Base-by-base conservation (phyloP, 2,888 invertebrate species). In the Tyria jacobaeae region DNA sequence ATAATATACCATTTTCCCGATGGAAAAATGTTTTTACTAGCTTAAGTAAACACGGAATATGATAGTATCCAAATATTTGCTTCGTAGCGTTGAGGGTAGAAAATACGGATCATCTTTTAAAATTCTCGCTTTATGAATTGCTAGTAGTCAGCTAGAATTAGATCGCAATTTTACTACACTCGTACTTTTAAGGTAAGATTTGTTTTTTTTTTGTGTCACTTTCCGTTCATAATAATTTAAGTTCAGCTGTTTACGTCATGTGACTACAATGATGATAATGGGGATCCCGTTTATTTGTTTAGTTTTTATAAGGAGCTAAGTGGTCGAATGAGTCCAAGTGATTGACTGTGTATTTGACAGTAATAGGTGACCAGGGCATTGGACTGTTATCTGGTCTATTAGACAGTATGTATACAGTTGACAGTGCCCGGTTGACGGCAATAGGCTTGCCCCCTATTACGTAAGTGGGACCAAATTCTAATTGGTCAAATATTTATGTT, bases 311-410 rank as follows among this genome's bases (percentile, higher is more conserved):
- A 9, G 14, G 37, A 37, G 14, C 49, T 49, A 1, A 31, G 27
- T 14, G 27, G 27, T 31, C 31, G 27, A 31, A 49, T 49, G 27
- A 31, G 17, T 49, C 27, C 15, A 49, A 7, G 27, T 31, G 27
- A 49, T 49, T 31, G 49, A 49, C 31, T 31, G 49, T 10, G 27
- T 31, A 31, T 31, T 31, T 31, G 27, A 49, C 49, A 49, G 27
- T 9, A 49, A 31, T 15, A n/a, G 7, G 27, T n/a, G 15, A 25
- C n/a, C 48, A 4, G 48, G 9, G 25, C 6, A 1, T 3, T 27
- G 4, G 14, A 31, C 27, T 49, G n/a, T n/a, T 27, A n/a, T 27
- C 27, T 49, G 15, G 9, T n/a, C n/a, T n/a, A n/a, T n/a, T n/a
- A n/a, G n/a, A n/a, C n/a, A n/a, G n/a, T n/a, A n/a, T n/a, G n/a